Evolutionary conservation across 2,888 invertebrate genomes (phyloP).

Genomic region (Tenthredo mesomela): DNA sequence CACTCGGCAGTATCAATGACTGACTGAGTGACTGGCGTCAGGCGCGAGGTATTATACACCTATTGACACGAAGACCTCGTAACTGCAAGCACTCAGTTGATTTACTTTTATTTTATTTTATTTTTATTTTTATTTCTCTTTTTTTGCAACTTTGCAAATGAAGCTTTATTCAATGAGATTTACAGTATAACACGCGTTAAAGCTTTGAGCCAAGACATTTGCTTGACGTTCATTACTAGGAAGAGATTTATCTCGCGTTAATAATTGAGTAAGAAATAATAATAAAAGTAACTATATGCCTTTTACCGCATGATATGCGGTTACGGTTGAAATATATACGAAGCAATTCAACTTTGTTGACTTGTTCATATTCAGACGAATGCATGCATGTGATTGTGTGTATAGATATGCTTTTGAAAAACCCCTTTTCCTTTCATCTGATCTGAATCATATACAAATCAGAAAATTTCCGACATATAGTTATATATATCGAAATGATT

Average conservation of each 20-base stretch:
- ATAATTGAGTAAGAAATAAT: not conserved
- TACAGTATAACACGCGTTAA: not conserved
- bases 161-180: constrained; percentile 36
- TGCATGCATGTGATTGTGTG: not conserved
- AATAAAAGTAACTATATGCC: not conserved
- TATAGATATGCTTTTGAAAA: not conserved
- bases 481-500: constrained; percentile 1
- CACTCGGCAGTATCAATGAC: constrained; percentile 77
- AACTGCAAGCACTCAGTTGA: constrained; percentile 13
- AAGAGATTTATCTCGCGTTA: not conserved
- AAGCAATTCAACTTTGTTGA: not conserved
- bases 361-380: not conserved
- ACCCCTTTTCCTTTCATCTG: not conserved
- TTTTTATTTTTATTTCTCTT: not conserved
- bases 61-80: constrained; percentile 46
- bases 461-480: not conserved
- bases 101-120: constrained; percentile 2
- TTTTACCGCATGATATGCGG: not conserved
- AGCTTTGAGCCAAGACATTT: not conserved
- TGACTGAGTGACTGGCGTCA: constrained; percentile 74
- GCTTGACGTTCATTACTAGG: constrained; percentile 20
- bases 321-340: not conserved
- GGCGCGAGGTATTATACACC: constrained; percentile 71
- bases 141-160: constrained; percentile 31
- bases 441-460: not conserved